Evolutionary conservation across 2,888 invertebrate species (phyloP).

Genomic region (Blomia tropicalis): DNA sequence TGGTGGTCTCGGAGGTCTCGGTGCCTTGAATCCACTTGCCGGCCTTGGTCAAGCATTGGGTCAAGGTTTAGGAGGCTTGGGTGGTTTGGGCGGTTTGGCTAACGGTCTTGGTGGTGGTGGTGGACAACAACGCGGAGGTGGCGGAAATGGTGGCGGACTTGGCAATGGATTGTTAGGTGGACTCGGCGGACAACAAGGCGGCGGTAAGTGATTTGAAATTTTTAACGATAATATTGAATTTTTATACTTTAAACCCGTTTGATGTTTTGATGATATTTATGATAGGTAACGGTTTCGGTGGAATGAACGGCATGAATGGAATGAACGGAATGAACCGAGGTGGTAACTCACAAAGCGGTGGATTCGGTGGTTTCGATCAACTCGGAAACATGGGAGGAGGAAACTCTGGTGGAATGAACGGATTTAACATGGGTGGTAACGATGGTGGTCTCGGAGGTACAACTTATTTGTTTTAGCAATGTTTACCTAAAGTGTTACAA

Average conservation of each 20-base stretch:
- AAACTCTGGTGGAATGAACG: background rate
- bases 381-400: constrained; percentile 4
- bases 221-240: background rate
- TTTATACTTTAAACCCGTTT: background rate
- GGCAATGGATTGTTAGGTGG: constrained; percentile 10
- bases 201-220: background rate
- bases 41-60: constrained; percentile 11
- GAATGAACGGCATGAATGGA: background rate
- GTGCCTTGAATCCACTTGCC: background rate
- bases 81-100: too few species aligned
- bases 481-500: background rate
- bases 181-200: constrained; percentile 4
- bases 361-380: constrained; percentile 1
- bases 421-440: background rate
- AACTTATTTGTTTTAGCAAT: background rate
- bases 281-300: constrained; percentile 4
- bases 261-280: background rate
- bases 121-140: background rate
- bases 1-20: constrained; percentile 18
- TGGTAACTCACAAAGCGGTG: constrained; percentile 12
- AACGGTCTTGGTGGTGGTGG: background rate
- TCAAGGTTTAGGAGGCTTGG: background rate
- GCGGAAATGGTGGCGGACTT: too few species aligned
- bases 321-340: background rate
- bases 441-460: constrained; percentile 18